Evolutionary conservation across 2,113 vertebrate genomes (phyloP).

Genomic region (Sigmodon hispidus): DNA sequence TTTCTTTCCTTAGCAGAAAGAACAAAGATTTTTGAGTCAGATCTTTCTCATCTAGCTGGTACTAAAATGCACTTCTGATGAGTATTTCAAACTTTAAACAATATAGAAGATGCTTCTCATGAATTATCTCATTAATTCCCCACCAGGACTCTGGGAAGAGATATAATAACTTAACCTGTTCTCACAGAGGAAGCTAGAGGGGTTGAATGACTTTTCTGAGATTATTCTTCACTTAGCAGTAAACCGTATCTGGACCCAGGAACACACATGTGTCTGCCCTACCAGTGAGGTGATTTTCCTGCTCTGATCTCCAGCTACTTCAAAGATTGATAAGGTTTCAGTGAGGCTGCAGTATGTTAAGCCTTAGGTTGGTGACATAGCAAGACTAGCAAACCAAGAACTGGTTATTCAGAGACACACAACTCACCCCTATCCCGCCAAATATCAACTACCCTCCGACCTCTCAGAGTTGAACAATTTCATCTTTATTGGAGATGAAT

Average conservation of each 20-base stretch:
- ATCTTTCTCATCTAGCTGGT: background rate
- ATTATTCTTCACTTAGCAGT: background rate
- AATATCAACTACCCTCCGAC: background rate
- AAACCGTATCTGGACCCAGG: background rate
- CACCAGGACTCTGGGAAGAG: background rate
- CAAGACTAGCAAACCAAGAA: background rate
- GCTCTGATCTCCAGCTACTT: background rate
- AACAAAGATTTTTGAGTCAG: background rate
- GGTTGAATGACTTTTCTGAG: background rate
- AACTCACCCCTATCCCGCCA: background rate
- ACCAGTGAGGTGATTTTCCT: background rate
- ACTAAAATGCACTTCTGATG: background rate
- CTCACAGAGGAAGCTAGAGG: slow-evolving; percentile 33
- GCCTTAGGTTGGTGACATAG: background rate
- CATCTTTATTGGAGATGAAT: slow-evolving; percentile 74
- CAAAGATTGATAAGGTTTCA: background rate
- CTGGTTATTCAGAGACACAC: background rate
- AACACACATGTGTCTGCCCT: background rate
- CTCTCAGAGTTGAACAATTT: slow-evolving; percentile 45
- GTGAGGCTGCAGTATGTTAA: slow-evolving; percentile 13
- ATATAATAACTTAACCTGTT: background rate
- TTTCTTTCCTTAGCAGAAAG: slow-evolving; percentile 26
- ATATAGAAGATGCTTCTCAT: slow-evolving; percentile 11
- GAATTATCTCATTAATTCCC: slow-evolving; percentile 17
- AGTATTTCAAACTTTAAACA: slow-evolving; percentile 7